Percentiles rank a stretch among this genome's conserved stretches.
Evolutionary conservation across 2,113 vertebrate species (phyloP).

Genomic region (Cebus imitator): DNA sequence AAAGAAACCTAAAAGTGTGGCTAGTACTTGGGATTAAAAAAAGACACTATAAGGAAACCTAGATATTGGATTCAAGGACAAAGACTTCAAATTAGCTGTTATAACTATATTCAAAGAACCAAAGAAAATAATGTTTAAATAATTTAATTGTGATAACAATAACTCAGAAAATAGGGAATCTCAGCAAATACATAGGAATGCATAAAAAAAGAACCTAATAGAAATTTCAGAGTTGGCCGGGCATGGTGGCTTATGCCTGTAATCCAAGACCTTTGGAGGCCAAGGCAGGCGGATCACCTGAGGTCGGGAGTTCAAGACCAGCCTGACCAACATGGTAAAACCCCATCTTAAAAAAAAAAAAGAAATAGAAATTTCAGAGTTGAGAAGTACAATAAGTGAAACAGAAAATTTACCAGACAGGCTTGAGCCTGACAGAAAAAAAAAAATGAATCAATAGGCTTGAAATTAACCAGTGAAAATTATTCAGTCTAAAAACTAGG

Average conservation of each 20-base stretch:
- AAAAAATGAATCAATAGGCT: background rate
- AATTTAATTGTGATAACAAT: background rate
- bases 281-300: no score
- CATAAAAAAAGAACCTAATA: background rate
- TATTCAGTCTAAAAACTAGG: background rate
- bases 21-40: background rate
- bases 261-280: no score
- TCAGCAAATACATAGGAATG: background rate
- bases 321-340: no score
- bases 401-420: background rate
- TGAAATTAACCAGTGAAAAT: background rate
- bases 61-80: background rate
- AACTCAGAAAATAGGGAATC: background rate
- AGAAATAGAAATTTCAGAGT: background rate
- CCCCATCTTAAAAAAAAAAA: background rate
- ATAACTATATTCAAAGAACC: background rate
- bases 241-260: no score
- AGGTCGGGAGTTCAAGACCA: no score
- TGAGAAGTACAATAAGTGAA: background rate
- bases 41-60: background rate
- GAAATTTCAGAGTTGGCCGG: background rate
- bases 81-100: background rate
- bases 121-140: background rate
- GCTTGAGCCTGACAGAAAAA: background rate
- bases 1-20: background rate